These are phyloP conservation scores for Lepus americanus DNA, from an alignment of 2,113 vertebrate genomes.

Conservation along the genomic window DNA sequence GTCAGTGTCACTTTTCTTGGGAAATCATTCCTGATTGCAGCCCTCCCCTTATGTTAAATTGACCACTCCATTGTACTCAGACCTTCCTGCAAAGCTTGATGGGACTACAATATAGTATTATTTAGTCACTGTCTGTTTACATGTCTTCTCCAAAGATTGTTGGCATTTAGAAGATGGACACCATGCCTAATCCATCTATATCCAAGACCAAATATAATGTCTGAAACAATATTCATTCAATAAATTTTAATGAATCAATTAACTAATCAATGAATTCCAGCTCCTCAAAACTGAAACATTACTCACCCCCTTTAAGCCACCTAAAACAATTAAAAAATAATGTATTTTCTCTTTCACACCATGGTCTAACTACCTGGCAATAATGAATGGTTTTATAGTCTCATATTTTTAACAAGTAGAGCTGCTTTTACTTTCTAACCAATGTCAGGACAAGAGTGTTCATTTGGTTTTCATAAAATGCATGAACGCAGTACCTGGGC, in stretches of 20 bases:
- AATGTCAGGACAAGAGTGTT: neutral
- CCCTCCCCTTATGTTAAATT: neutral
- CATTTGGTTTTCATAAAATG: constrained; percentile 14
- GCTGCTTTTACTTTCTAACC: constrained; percentile 1
- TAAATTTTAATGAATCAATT: neutral
- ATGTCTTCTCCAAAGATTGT: neutral
- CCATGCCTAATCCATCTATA: neutral
- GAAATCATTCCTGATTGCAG: neutral
- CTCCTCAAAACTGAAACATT: constrained; percentile 4
- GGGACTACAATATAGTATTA: neutral
- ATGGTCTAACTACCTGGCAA: neutral
- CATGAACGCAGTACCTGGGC: neutral
- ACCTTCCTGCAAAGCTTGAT: neutral
- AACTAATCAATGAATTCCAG: neutral
- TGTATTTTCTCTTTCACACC: neutral
- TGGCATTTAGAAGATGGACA: neutral
- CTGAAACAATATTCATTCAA: constrained; percentile 7
- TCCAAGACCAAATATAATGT: neutral
- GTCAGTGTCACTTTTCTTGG: neutral
- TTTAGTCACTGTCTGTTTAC: neutral
- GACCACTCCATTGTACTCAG: neutral
- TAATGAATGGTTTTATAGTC: neutral
- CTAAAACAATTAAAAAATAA: constrained; percentile 27
- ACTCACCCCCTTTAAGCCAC: neutral
- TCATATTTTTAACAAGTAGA: neutral